Evolutionary conservation across 2,888 invertebrate species (phyloP).

Genomic region (Eristalis tenax): DNA sequence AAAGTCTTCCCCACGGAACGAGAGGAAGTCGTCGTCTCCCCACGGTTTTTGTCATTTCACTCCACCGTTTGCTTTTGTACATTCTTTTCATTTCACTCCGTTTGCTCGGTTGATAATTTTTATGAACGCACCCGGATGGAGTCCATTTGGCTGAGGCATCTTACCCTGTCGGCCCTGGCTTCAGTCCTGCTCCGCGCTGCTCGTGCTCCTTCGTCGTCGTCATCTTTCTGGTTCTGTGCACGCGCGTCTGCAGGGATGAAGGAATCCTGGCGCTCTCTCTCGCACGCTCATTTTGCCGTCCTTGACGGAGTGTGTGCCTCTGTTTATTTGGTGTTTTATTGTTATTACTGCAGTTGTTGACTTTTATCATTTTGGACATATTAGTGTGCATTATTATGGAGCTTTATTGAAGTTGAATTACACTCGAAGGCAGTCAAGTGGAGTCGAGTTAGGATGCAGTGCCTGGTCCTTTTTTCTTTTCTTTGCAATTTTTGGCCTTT

Average conservation of each 20-base stretch:
- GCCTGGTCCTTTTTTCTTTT: background rate
- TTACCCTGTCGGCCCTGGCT: conserved; percentile 12
- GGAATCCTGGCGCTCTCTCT: background rate
- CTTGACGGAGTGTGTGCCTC: conserved; percentile 61
- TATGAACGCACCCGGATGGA: conserved; percentile 70
- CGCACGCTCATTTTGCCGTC: background rate
- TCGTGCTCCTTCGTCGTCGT: background rate
- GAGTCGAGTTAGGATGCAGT: conserved; percentile 50
- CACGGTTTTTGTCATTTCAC: background rate
- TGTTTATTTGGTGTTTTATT: conserved; percentile 72
- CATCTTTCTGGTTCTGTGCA: background rate
- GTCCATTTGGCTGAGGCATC: conserved; percentile 68
- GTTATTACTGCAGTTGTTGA: conserved; percentile 72
- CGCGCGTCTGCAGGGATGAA: conserved; percentile 4
- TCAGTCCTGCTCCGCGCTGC: background rate
- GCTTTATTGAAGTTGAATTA: conserved; percentile 49
- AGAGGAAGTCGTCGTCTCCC: background rate
- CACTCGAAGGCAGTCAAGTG: conserved; percentile 52
- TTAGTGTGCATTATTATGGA: conserved; percentile 68
- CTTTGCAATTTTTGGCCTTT: background rate
- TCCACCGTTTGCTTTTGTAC: conserved; percentile 14
- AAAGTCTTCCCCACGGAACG: conserved; percentile 26
- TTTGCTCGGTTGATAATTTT: conserved; percentile 65
- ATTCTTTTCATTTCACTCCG: conserved; percentile 46
- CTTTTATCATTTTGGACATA: conserved; percentile 70